Percentiles rank a stretch among this genome's conserved stretches.
Conservation (phyloP, 2,113 vertebrate genomes). For the Lagopus muta region DNA sequence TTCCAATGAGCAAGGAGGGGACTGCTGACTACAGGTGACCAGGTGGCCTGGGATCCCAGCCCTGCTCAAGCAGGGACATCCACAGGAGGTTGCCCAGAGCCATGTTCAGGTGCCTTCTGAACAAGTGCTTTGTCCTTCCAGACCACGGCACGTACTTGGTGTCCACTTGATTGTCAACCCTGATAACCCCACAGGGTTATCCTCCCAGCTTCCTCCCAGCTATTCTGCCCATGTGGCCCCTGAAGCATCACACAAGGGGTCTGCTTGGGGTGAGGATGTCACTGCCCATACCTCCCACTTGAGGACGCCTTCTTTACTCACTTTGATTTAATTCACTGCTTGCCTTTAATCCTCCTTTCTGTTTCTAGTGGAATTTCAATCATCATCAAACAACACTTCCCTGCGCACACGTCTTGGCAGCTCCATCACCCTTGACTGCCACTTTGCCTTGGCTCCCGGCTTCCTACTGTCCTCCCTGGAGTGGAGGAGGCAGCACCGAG, state of each 20-base stretch:
- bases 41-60: not conserved
- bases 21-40: constrained; percentile 78
- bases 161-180: not conserved
- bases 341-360: not conserved
- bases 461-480: constrained; percentile 69
- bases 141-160: not conserved
- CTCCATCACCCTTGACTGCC: constrained; percentile 79
- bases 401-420: constrained; percentile 65
- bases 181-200: not conserved
- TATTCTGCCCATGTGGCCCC: not conserved
- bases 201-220: not conserved
- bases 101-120: not conserved
- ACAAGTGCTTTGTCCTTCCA: not conserved
- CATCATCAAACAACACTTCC: constrained; percentile 75
- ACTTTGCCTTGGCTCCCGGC: constrained; percentile 75
- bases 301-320: not conserved
- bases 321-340: not conserved
- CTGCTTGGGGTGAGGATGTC: not conserved
- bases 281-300: not conserved
- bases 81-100: not conserved
- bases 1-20: constrained; percentile 78
- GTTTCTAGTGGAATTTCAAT: constrained; percentile 83
- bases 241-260: not conserved
- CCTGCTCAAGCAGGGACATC: not conserved
- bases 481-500: constrained; percentile 85